A percentile compares a stretch with the other conserved stretches of the same genome.
Conservation (phyloP, 2,888 invertebrate species). For the Nymphalis urticae region DNA sequence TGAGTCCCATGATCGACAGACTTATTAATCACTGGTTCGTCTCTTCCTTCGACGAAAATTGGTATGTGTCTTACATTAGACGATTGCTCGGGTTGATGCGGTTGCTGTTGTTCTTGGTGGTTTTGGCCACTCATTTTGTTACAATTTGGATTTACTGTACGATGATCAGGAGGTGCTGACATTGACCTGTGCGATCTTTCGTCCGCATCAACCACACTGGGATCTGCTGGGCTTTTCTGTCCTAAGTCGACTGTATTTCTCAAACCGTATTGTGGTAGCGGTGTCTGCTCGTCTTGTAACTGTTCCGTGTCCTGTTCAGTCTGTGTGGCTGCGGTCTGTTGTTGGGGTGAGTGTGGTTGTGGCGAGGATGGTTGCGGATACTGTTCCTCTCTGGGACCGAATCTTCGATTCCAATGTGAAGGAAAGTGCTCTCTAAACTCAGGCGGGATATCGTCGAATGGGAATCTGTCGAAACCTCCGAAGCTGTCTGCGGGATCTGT, state of each 20-base stretch:
- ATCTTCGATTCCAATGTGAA: slow-evolving; percentile 70
- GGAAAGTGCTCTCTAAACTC: slow-evolving; percentile 77
- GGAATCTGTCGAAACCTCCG: slow-evolving; percentile 78
- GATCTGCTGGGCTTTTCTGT: slow-evolving; percentile 82
- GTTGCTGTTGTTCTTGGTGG: slow-evolving; percentile 53
- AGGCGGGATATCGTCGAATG: slow-evolving; percentile 77
- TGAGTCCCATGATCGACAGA: slow-evolving; percentile 69
- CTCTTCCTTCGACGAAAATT: slow-evolving; percentile 92
- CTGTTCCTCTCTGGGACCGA: slow-evolving; percentile 61
- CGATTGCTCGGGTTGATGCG: slow-evolving; percentile 52
- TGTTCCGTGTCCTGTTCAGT: slow-evolving; percentile 61
- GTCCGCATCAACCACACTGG: slow-evolving; percentile 76
- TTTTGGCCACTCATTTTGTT: slow-evolving; percentile 66
- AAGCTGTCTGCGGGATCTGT: slow-evolving; percentile 76
- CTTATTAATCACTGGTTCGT: slow-evolving; percentile 88
- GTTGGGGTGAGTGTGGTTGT: slow-evolving; percentile 52
- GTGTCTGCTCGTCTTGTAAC: slow-evolving; percentile 51
- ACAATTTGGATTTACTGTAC: slow-evolving; percentile 53
- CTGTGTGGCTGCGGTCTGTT: slow-evolving; percentile 68
- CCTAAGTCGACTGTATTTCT: slow-evolving; percentile 91
- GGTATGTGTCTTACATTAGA: slow-evolving; percentile 90
- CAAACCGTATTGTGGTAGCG: slow-evolving; percentile 84
- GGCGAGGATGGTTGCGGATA: slow-evolving; percentile 51
- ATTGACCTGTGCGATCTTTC: slow-evolving; percentile 87
- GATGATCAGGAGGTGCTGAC: slow-evolving; percentile 88